Evolutionary conservation across 1,140 invertebrate genomes (phyloP).

Genomic region (Ridgeia piscesae): DNA sequence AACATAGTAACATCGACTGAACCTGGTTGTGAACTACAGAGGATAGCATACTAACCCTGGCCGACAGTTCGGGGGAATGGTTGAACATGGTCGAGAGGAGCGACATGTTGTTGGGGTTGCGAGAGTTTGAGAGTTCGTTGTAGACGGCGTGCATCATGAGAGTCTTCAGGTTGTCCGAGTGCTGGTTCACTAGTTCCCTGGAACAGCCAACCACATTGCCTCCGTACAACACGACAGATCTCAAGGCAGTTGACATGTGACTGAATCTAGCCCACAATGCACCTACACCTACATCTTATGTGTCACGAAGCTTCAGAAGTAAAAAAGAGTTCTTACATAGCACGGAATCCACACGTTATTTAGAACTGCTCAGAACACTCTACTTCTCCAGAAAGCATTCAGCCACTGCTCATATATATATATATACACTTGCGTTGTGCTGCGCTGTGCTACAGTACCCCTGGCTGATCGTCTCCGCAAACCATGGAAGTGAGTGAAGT

Average conservation of each 20-base stretch:
- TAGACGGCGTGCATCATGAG: slow-evolving; percentile 90
- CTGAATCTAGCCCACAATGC: neutral
- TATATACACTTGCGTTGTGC: too few relatives aligned
- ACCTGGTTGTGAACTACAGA: too few relatives aligned
- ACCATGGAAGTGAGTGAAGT: too few relatives aligned
- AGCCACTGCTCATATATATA: too few relatives aligned
- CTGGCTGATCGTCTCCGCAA: too few relatives aligned
- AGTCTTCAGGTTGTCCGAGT: slow-evolving; percentile 80
- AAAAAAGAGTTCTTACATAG: too few relatives aligned
- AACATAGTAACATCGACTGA: neutral
- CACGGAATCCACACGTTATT: too few relatives aligned
- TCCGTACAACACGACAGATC: neutral
- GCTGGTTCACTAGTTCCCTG: slow-evolving; percentile 74
- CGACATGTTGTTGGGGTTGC: slow-evolving; percentile 93
- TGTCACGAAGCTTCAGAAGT: too few relatives aligned
- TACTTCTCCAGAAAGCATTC: too few relatives aligned
- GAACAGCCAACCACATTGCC: slow-evolving; percentile 31
- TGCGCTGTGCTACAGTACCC: too few relatives aligned
- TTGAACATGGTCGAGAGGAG: slow-evolving; percentile 85
- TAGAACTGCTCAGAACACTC: too few relatives aligned
- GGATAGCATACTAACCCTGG: slow-evolving; percentile 44
- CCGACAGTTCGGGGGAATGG: slow-evolving; percentile 59
- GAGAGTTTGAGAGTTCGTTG: slow-evolving; percentile 84
- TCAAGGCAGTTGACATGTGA: neutral
- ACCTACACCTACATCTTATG: too few relatives aligned